Evolutionary conservation across 35 echinoderm and acorn worm genomes (phyloP).

Genomic region (Apostichopus parvimensis): DNA sequence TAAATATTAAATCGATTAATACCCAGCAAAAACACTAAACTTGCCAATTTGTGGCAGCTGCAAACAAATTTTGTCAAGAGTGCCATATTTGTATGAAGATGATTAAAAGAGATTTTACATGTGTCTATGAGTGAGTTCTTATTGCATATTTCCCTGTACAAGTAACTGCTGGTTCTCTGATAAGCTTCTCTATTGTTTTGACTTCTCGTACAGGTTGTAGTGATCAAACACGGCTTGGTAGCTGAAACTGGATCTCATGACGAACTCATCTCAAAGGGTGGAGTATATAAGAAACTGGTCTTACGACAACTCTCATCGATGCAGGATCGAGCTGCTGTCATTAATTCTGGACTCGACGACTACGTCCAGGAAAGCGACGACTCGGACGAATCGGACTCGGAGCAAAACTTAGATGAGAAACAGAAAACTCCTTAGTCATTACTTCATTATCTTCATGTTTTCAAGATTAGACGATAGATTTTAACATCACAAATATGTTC

Average conservation of each 20-base stretch:
- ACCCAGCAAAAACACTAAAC: no score
- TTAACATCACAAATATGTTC: no score
- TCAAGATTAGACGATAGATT: no score
- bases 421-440: neutral
- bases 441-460: no score
- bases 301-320: conserved; percentile 75
- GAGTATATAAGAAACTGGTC: conserved; percentile 97
- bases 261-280: conserved; percentile 80
- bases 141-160: no score
- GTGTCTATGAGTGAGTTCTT: no score
- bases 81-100: no score
- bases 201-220: conserved; percentile 72
- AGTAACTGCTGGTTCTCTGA: no score
- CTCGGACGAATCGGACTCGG: neutral
- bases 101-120: no score
- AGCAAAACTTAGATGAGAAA: neutral
- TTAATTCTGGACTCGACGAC: neutral
- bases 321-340: conserved; percentile 38
- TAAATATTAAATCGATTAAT: no score
- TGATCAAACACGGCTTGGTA: conserved; percentile 85
- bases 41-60: no score
- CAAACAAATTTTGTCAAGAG: no score
- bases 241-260: conserved; percentile 89
- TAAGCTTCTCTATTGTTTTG: neutral
- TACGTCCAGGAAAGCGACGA: neutral